These are phyloP conservation scores for Girardia tigrina DNA, from an alignment of 2,888 invertebrate genomes.

Conservation along the genomic window DNA sequence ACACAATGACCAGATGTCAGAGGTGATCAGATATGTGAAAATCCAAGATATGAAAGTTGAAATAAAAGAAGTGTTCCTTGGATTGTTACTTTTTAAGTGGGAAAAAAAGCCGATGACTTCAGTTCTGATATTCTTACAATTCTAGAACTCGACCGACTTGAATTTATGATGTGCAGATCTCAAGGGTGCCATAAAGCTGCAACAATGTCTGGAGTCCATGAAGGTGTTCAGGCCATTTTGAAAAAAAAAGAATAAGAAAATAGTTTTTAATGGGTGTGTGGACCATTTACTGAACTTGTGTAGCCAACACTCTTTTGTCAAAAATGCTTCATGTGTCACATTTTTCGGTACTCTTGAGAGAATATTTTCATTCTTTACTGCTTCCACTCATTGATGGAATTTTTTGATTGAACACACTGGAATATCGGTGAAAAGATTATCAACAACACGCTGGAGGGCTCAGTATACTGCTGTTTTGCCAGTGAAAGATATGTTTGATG, in stretches of 20 bases:
- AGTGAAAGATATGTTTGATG: too few relatives aligned
- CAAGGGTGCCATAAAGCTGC: neutral
- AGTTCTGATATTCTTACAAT: neutral
- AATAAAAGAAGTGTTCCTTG: neutral
- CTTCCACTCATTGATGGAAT: too few relatives aligned
- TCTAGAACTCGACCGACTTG: neutral
- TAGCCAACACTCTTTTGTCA: too few relatives aligned
- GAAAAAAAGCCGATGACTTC: neutral
- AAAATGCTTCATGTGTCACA: too few relatives aligned
- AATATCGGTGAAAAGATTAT: too few relatives aligned
- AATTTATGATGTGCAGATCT: neutral
- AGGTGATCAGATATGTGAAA: constrained; percentile 10
- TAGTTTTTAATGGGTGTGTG: neutral
- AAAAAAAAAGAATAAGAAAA: neutral
- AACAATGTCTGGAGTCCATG: neutral
- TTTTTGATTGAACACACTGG: too few relatives aligned
- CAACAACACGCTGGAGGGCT: too few relatives aligned
- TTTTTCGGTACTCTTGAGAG: too few relatives aligned
- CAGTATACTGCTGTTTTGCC: too few relatives aligned
- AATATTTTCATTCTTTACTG: too few relatives aligned
- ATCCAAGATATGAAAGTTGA: constrained; percentile 7
- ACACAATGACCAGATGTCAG: neutral
- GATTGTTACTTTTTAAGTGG: neutral
- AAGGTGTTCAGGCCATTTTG: neutral
- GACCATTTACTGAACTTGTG: too few relatives aligned